Conservation (phyloP, 2,113 vertebrate species). For the Cyanistes caeruleus region DNA sequence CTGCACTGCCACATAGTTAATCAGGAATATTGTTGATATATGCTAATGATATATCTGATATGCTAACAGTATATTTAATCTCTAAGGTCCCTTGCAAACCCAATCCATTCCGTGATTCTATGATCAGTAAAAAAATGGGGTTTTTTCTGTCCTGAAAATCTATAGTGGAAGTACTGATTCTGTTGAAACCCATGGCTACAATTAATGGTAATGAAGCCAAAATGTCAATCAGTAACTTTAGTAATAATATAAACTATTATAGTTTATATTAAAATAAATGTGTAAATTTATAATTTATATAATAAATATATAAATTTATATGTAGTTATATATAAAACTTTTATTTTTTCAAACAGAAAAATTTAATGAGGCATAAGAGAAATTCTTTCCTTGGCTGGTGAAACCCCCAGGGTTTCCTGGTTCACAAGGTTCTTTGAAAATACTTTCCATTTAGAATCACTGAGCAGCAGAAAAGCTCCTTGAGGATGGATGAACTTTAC, state of each 20-base stretch:
- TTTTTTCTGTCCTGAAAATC: slow-evolving; percentile 6
- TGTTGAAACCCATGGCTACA: not conserved
- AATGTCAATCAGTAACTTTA: not conserved
- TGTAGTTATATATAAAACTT: no score
- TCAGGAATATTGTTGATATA: not conserved
- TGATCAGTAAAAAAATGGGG: not conserved
- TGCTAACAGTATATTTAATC: not conserved
- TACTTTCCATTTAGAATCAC: not conserved
- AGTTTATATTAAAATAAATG: not conserved
- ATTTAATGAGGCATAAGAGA: not conserved
- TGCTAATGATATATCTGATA: not conserved
- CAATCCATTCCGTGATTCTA: not conserved
- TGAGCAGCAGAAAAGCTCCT: not conserved
- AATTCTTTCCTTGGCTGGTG: slow-evolving; percentile 11
- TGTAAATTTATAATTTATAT: no score
- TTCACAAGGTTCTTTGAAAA: slow-evolving; percentile 8
- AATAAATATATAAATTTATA: no score
- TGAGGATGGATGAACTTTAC: slow-evolving; percentile 16
- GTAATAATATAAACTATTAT: not conserved
- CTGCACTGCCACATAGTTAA: not conserved
- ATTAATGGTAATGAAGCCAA: not conserved
- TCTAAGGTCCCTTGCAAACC: not conserved
- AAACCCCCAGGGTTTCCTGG: not conserved
- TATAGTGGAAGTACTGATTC: not conserved
- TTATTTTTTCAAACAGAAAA: not conserved